Evolutionary conservation across 2,113 vertebrate species (phyloP).

Genomic region (Mungos mungo): DNA sequence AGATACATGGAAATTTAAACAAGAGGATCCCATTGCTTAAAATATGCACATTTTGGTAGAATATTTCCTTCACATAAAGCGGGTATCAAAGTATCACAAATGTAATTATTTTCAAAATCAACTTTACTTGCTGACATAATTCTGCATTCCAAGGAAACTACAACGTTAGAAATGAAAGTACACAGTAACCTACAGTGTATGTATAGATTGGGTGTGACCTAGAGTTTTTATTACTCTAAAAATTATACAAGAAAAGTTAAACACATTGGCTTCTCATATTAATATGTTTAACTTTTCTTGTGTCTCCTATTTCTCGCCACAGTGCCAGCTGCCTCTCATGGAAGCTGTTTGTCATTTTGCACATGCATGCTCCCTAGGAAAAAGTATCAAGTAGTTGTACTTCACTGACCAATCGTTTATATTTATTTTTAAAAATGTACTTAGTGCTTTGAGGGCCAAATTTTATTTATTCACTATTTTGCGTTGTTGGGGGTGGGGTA

Average conservation of each 20-base stretch:
- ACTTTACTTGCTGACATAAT: background rate
- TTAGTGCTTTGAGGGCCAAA: background rate
- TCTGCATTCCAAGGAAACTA: background rate
- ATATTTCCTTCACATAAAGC: background rate
- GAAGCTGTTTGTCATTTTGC: background rate
- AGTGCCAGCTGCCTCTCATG: background rate
- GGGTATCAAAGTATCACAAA: constrained; percentile 47
- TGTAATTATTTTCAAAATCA: background rate
- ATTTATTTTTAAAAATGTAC: background rate
- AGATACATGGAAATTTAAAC: constrained; percentile 27
- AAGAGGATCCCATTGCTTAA: constrained; percentile 21
- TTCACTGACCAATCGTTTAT: background rate
- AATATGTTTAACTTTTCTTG: background rate
- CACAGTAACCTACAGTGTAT: accelerated
- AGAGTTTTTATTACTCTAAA: background rate
- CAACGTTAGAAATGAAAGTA: background rate
- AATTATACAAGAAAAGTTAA: background rate
- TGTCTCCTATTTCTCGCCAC: background rate
- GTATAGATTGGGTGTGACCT: background rate
- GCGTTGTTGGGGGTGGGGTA: background rate
- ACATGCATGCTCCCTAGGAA: background rate
- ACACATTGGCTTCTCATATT: background rate
- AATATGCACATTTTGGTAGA: background rate
- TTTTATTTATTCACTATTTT: background rate
- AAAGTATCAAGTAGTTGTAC: background rate